phyloP scores from a whole-genome alignment of 1,140 invertebrate genomes.

The Drosophila erecta region DNA sequence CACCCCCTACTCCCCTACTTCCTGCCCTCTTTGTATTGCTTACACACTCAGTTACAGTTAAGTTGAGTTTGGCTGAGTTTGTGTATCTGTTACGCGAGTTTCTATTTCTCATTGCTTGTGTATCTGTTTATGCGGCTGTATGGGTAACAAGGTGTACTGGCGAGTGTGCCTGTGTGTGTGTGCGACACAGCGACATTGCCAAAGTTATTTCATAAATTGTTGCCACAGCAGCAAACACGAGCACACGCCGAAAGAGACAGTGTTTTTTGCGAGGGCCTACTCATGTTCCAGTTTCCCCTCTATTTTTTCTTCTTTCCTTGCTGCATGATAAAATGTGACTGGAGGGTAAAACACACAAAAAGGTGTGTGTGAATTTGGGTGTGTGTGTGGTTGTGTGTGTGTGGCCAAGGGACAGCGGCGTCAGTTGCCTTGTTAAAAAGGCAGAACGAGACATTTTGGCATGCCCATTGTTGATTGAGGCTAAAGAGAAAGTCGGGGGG shows the following conservation, averaged over 20 bases:
- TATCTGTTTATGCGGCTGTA: conserved; percentile 19
- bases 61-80: conserved; percentile 65
- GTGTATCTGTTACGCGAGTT: conserved; percentile 78
- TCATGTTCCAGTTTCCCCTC: not conserved
- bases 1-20: not conserved
- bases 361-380: conserved; percentile 3
- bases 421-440: conserved; percentile 70
- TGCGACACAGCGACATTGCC: conserved; percentile 47
- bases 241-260: conserved; percentile 24
- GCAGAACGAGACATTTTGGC: conserved; percentile 77
- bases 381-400: conserved; percentile 1
- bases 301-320: conserved; percentile 6
- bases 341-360: conserved; percentile 37
- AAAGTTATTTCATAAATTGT: conserved; percentile 82
- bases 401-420: conserved; percentile 7
- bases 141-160: not conserved
- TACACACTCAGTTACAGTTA: conserved; percentile 76
- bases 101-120: conserved; percentile 62
- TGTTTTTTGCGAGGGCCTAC: conserved; percentile 14
- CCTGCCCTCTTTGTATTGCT: conserved; percentile 57
- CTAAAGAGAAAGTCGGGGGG: not conserved
- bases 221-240: conserved; percentile 76
- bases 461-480: conserved; percentile 59
- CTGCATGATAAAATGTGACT: conserved; percentile 36
- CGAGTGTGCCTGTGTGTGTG: not conserved